These are phyloP conservation scores for Tarsius wallacei DNA, from an alignment of 2,797 vertebrate species.

Conservation along the genomic window DNA sequence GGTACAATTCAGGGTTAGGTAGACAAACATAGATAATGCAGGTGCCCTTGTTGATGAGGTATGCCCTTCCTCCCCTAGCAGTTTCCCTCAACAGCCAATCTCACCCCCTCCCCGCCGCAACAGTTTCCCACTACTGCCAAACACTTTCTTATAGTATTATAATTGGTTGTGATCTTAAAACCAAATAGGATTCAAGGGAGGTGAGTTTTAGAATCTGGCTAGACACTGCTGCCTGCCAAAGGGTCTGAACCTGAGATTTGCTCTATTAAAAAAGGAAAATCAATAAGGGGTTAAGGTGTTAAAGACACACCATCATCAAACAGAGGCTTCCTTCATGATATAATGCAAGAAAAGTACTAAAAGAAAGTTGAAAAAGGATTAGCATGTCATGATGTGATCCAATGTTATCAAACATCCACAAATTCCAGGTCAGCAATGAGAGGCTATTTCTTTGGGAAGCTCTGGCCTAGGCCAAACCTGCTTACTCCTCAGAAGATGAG, in stretches of 20 bases:
- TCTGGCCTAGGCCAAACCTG: background rate
- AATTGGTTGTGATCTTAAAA: slow-evolving; percentile 50
- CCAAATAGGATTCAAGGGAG: background rate
- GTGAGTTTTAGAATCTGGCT: background rate
- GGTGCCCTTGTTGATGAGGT: too few relatives aligned
- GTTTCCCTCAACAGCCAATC: too few relatives aligned
- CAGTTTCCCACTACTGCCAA: too few relatives aligned
- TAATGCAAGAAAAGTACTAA: background rate
- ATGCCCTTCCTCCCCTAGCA: too few relatives aligned
- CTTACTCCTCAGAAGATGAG: background rate
- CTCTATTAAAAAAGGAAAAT: background rate
- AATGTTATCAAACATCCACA: background rate
- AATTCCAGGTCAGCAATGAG: background rate
- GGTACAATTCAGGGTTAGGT: too few relatives aligned
- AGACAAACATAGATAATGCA: too few relatives aligned
- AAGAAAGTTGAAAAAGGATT: background rate
- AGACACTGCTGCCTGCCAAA: background rate
- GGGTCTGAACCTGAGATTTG: background rate
- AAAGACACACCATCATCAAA: background rate
- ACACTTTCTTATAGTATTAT: background rate
- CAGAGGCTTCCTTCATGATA: background rate
- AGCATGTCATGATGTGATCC: background rate
- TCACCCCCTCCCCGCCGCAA: too few relatives aligned
- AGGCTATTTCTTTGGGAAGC: background rate
- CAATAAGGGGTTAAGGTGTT: background rate